A percentile compares a stretch with the other conserved stretches of the same genome.
phyloP scores from a whole-genome alignment of 2,888 invertebrate genomes.

The Chouioia cunea region DNA sequence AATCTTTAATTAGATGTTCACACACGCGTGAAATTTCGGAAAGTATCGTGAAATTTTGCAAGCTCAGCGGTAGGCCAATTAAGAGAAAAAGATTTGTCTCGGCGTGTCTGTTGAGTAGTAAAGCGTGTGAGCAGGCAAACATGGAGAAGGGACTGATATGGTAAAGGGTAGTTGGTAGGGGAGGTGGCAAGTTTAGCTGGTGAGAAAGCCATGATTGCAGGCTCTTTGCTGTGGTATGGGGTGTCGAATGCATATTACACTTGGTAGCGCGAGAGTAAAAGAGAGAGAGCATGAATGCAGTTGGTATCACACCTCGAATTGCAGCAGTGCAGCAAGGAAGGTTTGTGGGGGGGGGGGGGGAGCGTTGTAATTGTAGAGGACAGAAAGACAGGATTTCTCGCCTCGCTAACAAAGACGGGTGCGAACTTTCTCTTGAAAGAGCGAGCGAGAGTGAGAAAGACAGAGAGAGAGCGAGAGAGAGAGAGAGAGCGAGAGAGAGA shows the following conservation, averaged over 20 bases:
- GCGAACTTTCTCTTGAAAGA: slow-evolving; percentile 47
- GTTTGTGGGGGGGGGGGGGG: neutral
- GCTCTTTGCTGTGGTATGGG: slow-evolving; percentile 14
- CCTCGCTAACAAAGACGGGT: slow-evolving; percentile 67
- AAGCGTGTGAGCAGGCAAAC: neutral
- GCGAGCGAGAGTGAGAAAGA: too few relatives aligned
- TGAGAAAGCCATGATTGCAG: slow-evolving; percentile 35
- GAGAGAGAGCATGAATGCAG: too few relatives aligned
- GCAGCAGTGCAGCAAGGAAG: neutral
- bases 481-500: too few relatives aligned
- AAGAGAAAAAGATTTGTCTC: slow-evolving; percentile 17
- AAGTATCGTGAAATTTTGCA: neutral
- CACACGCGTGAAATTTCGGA: neutral
- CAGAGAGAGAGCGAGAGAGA: too few relatives aligned
- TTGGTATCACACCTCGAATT: slow-evolving; percentile 13
- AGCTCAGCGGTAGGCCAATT: slow-evolving; percentile 21
- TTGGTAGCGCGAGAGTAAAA: too few relatives aligned
- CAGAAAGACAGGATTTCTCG: slow-evolving; percentile 65
- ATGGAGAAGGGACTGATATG: too few relatives aligned
- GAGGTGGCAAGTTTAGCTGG: slow-evolving; percentile 11
- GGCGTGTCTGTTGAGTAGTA: too few relatives aligned
- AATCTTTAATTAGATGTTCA: too few relatives aligned
- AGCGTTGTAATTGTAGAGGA: slow-evolving; percentile 62
- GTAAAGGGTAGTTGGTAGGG: neutral
- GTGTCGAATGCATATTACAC: neutral